Conservation (phyloP, 2,888 invertebrate genomes). For the Phasia obesa region DNA sequence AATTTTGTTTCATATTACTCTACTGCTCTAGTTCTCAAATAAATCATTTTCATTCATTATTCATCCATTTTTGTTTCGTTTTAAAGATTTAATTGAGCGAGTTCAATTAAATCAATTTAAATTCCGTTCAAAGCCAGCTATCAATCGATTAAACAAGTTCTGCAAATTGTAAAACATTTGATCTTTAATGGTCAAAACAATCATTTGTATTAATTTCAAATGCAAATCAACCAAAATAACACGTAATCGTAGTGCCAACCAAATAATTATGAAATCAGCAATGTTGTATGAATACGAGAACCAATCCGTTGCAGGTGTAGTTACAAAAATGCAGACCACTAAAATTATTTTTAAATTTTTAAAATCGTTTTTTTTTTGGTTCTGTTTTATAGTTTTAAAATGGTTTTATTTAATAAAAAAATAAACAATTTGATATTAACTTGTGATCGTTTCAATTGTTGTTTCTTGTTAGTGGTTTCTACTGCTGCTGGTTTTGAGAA, state of each 20-base stretch:
- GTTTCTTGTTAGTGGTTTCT: not conserved
- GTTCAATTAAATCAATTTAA: constrained; percentile 52
- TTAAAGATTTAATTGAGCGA: not conserved
- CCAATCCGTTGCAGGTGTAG: not conserved
- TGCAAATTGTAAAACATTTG: constrained; percentile 31
- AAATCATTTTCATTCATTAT: not conserved
- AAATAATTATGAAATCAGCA: constrained; percentile 9
- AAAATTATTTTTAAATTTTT: not conserved
- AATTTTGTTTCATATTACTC: too few species aligned
- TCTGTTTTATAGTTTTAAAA: constrained; percentile 15
- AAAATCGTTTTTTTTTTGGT: not conserved
- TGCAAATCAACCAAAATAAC: constrained; percentile 29
- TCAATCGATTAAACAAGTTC: constrained; percentile 40
- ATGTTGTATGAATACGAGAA: not conserved
- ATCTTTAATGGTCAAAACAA: constrained; percentile 15
- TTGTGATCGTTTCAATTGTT: constrained; percentile 23
- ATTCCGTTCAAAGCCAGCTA: constrained; percentile 36
- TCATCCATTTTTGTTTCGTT: too few species aligned
- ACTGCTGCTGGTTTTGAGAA: constrained; percentile 19
- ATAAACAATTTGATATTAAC: constrained; percentile 19
- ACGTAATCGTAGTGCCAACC: constrained; percentile 28
- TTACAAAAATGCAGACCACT: not conserved
- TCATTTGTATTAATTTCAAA: constrained; percentile 7
- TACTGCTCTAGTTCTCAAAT: too few species aligned
- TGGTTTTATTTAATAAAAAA: not conserved